phyloP scores from a whole-genome alignment of 2,888 invertebrate genomes.

The Hypena proboscidalis region DNA sequence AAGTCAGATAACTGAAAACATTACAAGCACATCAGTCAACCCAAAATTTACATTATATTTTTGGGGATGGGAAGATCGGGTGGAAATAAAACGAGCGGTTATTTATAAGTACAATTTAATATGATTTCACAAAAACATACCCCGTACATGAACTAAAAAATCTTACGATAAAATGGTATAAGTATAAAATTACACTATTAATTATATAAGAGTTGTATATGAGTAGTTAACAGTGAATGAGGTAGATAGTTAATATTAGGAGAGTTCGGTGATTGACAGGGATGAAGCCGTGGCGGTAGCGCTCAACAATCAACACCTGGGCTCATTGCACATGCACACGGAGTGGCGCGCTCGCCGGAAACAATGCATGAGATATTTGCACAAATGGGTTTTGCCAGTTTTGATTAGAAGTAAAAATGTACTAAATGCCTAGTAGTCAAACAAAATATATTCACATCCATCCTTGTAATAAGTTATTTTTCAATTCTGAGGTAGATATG shows the following conservation, averaged over 20 bases:
- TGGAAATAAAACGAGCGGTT: conserved; percentile 76
- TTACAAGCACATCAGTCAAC: conserved; percentile 7
- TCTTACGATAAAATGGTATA: conserved; percentile 77
- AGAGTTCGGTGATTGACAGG: conserved; percentile 39
- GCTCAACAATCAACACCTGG: conserved; percentile 47
- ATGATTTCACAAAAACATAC: conserved; percentile 82
- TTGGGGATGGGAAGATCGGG: conserved; percentile 16
- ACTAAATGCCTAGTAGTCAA: too few species aligned
- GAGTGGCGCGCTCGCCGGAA: too few species aligned
- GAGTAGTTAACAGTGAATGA: conserved; percentile 75
- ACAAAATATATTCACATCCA: too few species aligned
- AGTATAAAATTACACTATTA: conserved; percentile 81
- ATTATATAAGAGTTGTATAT: conserved; percentile 68
- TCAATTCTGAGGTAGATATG: too few species aligned
- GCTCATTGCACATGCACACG: too few species aligned
- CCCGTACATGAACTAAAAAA: conserved; percentile 79
- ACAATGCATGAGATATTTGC: too few species aligned
- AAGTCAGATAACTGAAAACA: conserved; percentile 55
- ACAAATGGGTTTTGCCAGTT: too few species aligned
- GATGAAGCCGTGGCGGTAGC: conserved; percentile 68
- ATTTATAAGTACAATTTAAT: conserved; percentile 84
- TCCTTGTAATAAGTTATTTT: too few species aligned
- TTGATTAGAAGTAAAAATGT: too few species aligned
- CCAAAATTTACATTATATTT: conserved; percentile 18
- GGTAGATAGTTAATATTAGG: conserved; percentile 67